Base-by-base conservation (phyloP, 2,888 invertebrate genomes). In the Tetranychus truncatus region DNA sequence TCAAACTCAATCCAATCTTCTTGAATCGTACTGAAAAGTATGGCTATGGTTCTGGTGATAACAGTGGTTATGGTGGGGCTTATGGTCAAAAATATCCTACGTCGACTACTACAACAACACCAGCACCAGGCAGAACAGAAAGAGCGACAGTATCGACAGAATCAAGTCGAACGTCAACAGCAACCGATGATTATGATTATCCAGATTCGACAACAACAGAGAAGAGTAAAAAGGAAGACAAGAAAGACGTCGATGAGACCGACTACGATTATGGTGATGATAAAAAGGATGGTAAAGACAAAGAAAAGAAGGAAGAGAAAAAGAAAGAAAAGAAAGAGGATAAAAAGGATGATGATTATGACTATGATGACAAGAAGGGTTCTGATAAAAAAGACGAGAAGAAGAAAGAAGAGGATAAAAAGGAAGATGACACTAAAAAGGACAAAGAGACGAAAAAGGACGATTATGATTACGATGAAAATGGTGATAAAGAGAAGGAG, bases 41-140 rank as follows among this genome's bases (percentile, higher is more conserved):
- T n/a, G 72, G 46, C 45, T 34, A 44, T 45, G 20, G 45, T 15
- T 72, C 72, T 11, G 72, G 72, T 6, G 45, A 44, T 45, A 15
- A 46, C 11, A 45, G 46, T 72, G 72, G 72, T 34, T 72, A 72
- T 72, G 72, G 72, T 72, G 45, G 46, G 6, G 45, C n/a, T 20
- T 72, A 72, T 72, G 72, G 72, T 45, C 69, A 20, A 69, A 34
- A 8, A 69, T 34, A 55, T 55, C 55, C 55, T 15, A 55, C 55
- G 15, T 55, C 55, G 15, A 11, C 34, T 0, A 24, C 20, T 69
- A 11, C 21, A 21, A 69, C 69, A 11, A 69, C 69, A 8, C 69
- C 69, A 69, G n/a, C 69, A 69, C 69, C 69, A 11, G 69, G 34
- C 1, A 69, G 20, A 24, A 24, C 34, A 11, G 34, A 20, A n/a